These are phyloP conservation scores for Tetragnatha versicolor DNA, from an alignment of 1,140 invertebrate species.

Conservation along the genomic window DNA sequence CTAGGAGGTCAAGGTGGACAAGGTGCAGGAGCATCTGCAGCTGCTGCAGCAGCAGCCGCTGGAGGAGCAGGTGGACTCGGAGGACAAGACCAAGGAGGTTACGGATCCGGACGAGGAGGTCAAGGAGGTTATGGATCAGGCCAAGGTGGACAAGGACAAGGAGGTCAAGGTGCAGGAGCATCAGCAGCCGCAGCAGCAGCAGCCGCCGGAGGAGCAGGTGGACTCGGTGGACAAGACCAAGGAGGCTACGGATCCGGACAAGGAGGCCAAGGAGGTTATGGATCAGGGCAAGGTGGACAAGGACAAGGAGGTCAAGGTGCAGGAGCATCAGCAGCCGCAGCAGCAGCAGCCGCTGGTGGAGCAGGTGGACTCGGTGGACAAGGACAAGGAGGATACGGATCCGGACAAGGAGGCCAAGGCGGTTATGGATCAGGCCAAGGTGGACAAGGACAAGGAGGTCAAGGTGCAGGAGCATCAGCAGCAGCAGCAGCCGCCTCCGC, in stretches of 20 bases:
- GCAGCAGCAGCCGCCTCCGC: no score
- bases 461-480: no score
- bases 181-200: neutral
- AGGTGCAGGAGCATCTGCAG: neutral
- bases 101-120: neutral
- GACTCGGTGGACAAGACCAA: neutral
- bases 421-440: no score
- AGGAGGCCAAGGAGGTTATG: neutral
- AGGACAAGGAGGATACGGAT: neutral
- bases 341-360: neutral
- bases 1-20: no score
- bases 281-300: no score
- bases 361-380: no score
- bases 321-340: neutral
- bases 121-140: neutral
- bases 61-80: neutral
- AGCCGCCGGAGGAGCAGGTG: neutral
- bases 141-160: neutral
- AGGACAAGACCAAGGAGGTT: neutral
- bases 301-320: no score
- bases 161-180: neutral
- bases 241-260: no score
- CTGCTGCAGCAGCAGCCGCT: neutral
- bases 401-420: neutral
- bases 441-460: no score